Evolutionary conservation across 2,113 vertebrate species (phyloP).

Genomic region (Pomatostomus ruficeps): DNA sequence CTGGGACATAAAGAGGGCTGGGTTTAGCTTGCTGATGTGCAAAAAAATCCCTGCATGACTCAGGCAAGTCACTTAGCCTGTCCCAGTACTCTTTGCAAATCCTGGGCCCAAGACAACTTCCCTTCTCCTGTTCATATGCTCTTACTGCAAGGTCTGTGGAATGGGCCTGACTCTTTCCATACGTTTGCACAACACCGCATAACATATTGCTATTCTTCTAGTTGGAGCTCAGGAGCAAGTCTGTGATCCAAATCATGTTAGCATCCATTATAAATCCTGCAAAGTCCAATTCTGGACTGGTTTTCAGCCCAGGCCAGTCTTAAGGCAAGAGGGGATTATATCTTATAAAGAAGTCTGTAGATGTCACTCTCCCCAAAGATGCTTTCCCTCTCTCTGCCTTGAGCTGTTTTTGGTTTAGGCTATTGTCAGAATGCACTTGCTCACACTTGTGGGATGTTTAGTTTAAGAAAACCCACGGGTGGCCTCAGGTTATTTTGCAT

Average conservation of each 20-base stretch:
- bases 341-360: conserved; percentile 4
- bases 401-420: conserved; percentile 7
- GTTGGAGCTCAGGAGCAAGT: accelerated
- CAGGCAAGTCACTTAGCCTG: background rate
- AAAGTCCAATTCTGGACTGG: background rate
- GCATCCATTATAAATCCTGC: background rate
- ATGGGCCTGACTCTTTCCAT: background rate
- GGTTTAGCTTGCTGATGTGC: background rate
- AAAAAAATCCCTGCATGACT: conserved; percentile 17
- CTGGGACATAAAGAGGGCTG: background rate
- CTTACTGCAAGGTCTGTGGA: background rate
- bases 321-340: background rate
- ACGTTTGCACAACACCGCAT: background rate
- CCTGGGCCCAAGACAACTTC: background rate
- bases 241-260: background rate
- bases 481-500: conserved; percentile 33
- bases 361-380: conserved; percentile 19
- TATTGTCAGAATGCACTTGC: conserved; percentile 38
- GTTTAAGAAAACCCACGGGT: conserved; percentile 36
- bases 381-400: background rate
- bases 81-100: background rate
- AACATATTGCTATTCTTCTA: background rate
- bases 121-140: background rate
- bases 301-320: background rate
- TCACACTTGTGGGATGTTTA: conserved; percentile 41